These are phyloP conservation scores for Axis porcinus DNA, from an alignment of 2,113 vertebrate species.

Conservation along the genomic window DNA sequence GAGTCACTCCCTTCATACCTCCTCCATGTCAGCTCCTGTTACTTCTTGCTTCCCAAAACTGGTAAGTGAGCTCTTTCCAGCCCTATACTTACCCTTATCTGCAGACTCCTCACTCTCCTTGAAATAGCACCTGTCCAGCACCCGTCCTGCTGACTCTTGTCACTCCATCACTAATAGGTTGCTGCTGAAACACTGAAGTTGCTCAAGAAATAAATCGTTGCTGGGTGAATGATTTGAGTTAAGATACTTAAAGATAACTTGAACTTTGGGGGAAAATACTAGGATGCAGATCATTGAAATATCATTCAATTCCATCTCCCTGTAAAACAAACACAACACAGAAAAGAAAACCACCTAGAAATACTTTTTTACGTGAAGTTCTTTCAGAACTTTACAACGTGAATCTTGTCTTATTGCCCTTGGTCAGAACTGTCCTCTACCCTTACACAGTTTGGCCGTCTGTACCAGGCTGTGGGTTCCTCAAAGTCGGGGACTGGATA, in stretches of 20 bases:
- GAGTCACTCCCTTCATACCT: neutral
- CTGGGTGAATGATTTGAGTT: neutral
- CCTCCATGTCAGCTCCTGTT: neutral
- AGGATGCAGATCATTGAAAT: neutral
- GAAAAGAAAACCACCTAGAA: neutral
- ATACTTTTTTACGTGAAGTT: neutral
- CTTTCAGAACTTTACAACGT: neutral
- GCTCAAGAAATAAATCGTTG: neutral
- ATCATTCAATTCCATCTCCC: neutral
- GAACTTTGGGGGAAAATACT: neutral
- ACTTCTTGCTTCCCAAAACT: neutral
- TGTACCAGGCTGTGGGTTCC: neutral
- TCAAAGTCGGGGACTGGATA: neutral
- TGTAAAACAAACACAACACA: neutral
- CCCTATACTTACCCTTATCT: neutral
- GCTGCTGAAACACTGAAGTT: neutral
- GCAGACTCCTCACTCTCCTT: neutral
- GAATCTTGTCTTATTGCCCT: neutral
- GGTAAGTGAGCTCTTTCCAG: neutral
- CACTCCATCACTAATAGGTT: neutral
- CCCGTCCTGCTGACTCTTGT: neutral
- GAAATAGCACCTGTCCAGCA: neutral
- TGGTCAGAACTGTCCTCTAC: neutral
- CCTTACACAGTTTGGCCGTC: neutral
- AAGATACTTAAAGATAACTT: neutral